phyloP scores from a whole-genome alignment of 1,140 invertebrate genomes.

The Planococcus citri region DNA sequence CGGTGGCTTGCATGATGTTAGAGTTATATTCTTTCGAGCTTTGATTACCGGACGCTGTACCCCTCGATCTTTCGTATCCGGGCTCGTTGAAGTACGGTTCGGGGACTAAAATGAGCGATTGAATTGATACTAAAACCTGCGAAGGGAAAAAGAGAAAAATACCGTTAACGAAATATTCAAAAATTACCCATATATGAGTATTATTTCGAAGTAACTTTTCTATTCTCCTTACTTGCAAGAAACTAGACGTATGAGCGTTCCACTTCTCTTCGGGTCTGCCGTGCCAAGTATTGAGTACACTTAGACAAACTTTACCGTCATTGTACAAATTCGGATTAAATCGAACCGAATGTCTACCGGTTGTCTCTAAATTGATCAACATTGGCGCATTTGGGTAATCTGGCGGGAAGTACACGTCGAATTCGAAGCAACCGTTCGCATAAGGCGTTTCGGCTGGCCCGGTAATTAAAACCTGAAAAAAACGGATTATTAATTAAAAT shows the following conservation, averaged over 20 bases:
- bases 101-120: constrained; percentile 84
- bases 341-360: constrained; percentile 79
- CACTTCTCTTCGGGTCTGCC: constrained; percentile 96
- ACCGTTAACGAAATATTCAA: too few relatives aligned
- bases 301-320: constrained; percentile 87
- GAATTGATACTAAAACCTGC: constrained; percentile 87
- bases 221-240: constrained; percentile 50
- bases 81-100: constrained; percentile 99
- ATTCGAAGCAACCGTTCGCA: constrained; percentile 77
- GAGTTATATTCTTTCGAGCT: constrained; percentile 88
- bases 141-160: background rate
- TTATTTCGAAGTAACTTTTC: background rate
- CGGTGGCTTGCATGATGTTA: constrained; percentile 88
- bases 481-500: too few relatives aligned
- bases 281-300: constrained; percentile 94
- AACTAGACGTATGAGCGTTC: constrained; percentile 93
- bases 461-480: constrained; percentile 61
- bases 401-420: constrained; percentile 82
- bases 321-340: constrained; percentile 98
- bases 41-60: constrained; percentile 73
- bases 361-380: constrained; percentile 85
- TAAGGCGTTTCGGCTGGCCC: constrained; percentile 81
- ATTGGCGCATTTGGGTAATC: constrained; percentile 61
- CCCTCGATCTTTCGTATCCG: constrained; percentile 83
- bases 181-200: too few relatives aligned